phyloP scores from a whole-genome alignment of 1,140 invertebrate species.

The Sinella curviseta region DNA sequence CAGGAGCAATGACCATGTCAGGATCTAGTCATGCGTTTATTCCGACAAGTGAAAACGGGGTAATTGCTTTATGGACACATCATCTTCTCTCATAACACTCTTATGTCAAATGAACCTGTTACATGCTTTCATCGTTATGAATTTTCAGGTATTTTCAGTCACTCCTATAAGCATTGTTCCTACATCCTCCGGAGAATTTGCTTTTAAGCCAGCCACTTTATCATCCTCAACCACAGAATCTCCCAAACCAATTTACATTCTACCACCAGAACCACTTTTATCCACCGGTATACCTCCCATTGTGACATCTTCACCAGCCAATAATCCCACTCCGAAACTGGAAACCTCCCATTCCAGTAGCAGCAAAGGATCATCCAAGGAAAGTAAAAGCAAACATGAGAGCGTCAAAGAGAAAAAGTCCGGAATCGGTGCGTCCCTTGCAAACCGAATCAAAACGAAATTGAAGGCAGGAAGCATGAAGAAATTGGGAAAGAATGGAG shows the following conservation, averaged over 20 bases:
- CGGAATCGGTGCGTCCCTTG: background rate
- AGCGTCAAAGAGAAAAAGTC: background rate
- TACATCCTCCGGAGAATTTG: background rate
- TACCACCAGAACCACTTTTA: background rate
- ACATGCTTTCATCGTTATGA: too few relatives aligned
- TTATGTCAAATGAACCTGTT: too few relatives aligned
- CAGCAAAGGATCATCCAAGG: background rate
- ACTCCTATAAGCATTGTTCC: slow-evolving; percentile 3
- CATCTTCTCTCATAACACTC: too few relatives aligned
- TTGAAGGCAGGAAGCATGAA: background rate
- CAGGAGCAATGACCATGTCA: background rate
- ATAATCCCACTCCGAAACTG: background rate
- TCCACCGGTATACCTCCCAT: background rate
- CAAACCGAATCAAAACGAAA: background rate
- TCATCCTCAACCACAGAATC: background rate
- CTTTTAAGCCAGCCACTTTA: background rate
- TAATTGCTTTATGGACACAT: too few relatives aligned
- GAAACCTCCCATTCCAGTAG: too few relatives aligned
- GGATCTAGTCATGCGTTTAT: background rate
- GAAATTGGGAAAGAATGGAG: background rate
- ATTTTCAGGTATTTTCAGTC: slow-evolving; percentile 3
- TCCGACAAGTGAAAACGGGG: slow-evolving; percentile 4
- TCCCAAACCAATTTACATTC: background rate
- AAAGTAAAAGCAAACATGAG: background rate
- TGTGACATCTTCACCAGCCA: background rate